Base-by-base conservation (phyloP, 2,888 invertebrate genomes). In the Rhimphoctona megacephalus region DNA sequence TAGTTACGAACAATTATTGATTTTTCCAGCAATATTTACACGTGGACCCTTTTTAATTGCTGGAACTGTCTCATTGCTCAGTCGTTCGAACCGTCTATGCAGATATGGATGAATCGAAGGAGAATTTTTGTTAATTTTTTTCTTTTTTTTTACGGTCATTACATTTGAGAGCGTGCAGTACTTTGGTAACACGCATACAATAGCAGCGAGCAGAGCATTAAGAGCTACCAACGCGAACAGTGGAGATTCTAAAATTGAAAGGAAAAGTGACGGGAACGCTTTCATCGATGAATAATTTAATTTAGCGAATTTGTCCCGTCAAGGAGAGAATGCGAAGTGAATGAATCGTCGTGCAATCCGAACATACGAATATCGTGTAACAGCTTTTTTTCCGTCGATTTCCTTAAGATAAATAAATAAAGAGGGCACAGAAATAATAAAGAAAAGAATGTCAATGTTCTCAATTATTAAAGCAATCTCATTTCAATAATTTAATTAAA, bases 271-370 rank as follows among this genome's bases (percentile, higher is more conserved):
- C 78, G 78, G 72, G 54, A 64, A 67, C 33, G 66, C 83, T 83
- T 83, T 83, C 83, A 78, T 78, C 83, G 73, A 66, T 46, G 83
- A 83, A 83, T 83, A 83, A 83, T 83, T 78, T 79, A 83, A 83
- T 83, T 83, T 79, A 79, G 54, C 66, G 67, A 83, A 83, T 83
- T 73, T 52, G 83, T 66, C 36, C n/a, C 30, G 77, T 43, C 77
- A 43, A 49, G 73, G 43, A 54, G 73, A 57, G 73, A 78, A 70
- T 78, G 61, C 72, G 25, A 39, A 83, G 72, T 52, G 64, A 57
- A 57, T 52, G 25, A 64, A 78, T 19, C 49, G 17, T 64, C 76
- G 67, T 57, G 49, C 64, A 70, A 57, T 72, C 77, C 46, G 64
- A 43, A 83, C 39, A n/a, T 33, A 6, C 19, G 17, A 61, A 61